Evolutionary conservation across 53 echinoderm and acorn worm species (phyloP).

Genomic region (Paracentrotus lividus): DNA sequence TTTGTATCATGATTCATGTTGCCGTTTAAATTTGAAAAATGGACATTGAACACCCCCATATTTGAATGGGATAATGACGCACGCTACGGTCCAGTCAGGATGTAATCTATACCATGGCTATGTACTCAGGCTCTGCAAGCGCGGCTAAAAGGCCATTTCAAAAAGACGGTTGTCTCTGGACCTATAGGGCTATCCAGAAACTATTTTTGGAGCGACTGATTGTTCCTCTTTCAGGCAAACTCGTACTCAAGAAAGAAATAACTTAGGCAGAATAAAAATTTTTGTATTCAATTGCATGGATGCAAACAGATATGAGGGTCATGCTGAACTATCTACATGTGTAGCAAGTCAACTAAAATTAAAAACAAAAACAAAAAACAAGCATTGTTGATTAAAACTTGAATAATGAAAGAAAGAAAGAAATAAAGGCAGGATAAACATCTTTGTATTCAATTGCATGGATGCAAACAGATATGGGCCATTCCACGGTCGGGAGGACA

Average conservation of each 20-base stretch:
- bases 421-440: not conserved
- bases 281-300: not conserved
- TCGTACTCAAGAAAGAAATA: not conserved
- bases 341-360: too few species aligned
- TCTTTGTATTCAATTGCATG: not conserved
- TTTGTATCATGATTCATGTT: too few species aligned
- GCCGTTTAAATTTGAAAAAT: too few species aligned
- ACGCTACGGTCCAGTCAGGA: constrained; percentile 4
- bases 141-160: constrained; percentile 41
- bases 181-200: constrained; percentile 5
- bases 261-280: not conserved
- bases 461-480: not conserved
- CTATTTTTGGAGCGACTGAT: constrained; percentile 24
- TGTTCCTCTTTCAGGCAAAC: not conserved
- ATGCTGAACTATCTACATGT: too few species aligned
- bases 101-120: constrained; percentile 40
- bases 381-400: too few species aligned
- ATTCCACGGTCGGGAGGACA: too few species aligned
- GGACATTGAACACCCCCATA: too few species aligned
- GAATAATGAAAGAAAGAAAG: too few species aligned
- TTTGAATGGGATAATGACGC: constrained; percentile 57
- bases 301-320: not conserved
- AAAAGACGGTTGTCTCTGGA: constrained; percentile 11
- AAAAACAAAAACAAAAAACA: too few species aligned
- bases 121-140: constrained; percentile 3